phyloP scores from a whole-genome alignment of 2,113 vertebrate genomes.

The Platanista minor region DNA sequence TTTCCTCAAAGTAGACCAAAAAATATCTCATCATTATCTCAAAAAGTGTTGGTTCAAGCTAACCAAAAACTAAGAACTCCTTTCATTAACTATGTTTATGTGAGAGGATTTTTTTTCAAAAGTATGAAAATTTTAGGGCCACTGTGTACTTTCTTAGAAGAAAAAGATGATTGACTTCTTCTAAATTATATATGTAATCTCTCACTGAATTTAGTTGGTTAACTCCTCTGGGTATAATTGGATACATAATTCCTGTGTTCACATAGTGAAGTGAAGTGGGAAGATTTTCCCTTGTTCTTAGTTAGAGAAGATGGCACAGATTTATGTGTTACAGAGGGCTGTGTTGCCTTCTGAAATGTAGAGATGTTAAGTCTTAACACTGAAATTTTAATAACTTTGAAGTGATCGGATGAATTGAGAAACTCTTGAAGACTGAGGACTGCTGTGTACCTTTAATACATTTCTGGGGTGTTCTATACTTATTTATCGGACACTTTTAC shows the following conservation, averaged over 20 bases:
- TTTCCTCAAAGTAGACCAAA: neutral
- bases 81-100: neutral
- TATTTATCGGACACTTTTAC: neutral
- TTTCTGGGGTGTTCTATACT: neutral
- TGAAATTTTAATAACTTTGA: neutral
- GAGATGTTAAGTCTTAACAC: neutral
- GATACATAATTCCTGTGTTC: neutral
- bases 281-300: neutral
- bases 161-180: neutral
- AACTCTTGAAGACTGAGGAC: neutral
- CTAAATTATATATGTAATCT: neutral
- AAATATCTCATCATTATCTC: neutral
- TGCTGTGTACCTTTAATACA: neutral
- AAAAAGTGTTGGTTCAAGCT: neutral
- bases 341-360: neutral
- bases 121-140: neutral
- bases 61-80: neutral
- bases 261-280: neutral
- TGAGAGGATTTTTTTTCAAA: neutral
- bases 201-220: neutral
- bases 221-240: neutral
- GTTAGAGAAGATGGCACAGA: neutral
- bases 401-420: neutral
- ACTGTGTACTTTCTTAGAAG: neutral
- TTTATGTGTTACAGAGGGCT: neutral